These are phyloP conservation scores for Actinopyga echinites DNA, from an alignment of 53 echinoderm and acorn worm species.

Conservation along the genomic window DNA sequence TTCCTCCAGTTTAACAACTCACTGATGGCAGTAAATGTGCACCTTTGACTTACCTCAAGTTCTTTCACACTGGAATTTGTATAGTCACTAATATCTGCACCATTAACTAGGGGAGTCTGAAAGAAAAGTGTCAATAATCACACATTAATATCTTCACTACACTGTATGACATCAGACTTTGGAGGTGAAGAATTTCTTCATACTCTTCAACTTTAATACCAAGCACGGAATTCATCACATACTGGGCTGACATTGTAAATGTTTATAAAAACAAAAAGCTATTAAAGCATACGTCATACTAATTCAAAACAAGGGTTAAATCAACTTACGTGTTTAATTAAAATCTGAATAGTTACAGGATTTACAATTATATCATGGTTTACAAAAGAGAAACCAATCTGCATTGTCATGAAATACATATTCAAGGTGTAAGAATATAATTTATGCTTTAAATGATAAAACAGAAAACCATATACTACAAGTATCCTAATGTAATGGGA, in stretches of 20 bases:
- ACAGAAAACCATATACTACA: no score
- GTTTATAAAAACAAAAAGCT: background rate
- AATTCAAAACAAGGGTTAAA: no score
- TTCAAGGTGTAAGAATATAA: no score
- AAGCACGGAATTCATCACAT: background rate
- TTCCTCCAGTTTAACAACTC: background rate
- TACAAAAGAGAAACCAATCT: no score
- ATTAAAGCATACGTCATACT: no score
- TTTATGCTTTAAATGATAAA: no score
- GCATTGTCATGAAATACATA: no score
- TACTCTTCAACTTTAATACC: background rate
- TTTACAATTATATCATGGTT: no score
- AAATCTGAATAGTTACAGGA: no score
- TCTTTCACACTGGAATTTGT: constrained; percentile 54
- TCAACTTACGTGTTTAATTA: no score
- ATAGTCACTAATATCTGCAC: constrained; percentile 17
- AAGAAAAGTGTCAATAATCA: background rate
- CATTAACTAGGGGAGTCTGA: constrained; percentile 63
- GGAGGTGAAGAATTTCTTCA: background rate
- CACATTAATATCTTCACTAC: background rate
- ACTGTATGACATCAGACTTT: background rate
- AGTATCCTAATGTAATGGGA: no score
- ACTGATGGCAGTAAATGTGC: no score
- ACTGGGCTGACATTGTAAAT: background rate
- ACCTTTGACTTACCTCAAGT: constrained; percentile 52